Conservation (phyloP, 2,113 vertebrate species). For the Ivindomyrus marchei region DNA sequence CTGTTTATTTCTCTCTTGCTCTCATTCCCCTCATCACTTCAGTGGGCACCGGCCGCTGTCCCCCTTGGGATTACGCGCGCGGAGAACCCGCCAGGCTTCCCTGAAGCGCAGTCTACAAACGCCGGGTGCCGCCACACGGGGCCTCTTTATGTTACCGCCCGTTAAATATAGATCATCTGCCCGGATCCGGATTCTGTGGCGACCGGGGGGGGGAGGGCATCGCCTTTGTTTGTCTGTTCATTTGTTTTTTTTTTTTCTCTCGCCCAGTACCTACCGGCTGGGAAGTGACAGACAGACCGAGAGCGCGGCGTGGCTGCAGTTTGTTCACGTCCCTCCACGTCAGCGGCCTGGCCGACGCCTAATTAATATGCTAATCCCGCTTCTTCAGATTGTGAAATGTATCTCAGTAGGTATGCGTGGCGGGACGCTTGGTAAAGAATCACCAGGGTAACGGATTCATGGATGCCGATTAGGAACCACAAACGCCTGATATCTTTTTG, state of each 20-base stretch:
- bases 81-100: slow-evolving; percentile 57
- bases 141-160: slow-evolving; percentile 45
- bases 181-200: slow-evolving; percentile 36
- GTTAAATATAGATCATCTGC: slow-evolving; percentile 47
- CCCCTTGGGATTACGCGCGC: slow-evolving; percentile 49
- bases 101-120: slow-evolving; percentile 59
- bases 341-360: neutral
- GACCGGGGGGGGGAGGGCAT: neutral
- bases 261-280: neutral
- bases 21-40: slow-evolving; percentile 44
- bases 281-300: neutral
- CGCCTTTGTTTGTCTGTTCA: neutral
- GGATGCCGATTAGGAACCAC: slow-evolving; percentile 12
- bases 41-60: slow-evolving; percentile 39
- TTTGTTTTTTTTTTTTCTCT: neutral
- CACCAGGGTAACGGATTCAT: neutral
- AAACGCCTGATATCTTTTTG: slow-evolving; percentile 42
- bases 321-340: neutral
- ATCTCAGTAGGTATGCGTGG: neutral
- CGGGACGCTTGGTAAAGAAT: neutral
- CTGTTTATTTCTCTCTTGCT: slow-evolving; percentile 39
- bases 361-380: neutral
- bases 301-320: neutral
- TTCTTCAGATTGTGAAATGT: neutral
- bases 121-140: slow-evolving; percentile 35